Base-by-base conservation (phyloP, 2,797 vertebrate genomes). In the Lophius americanus region DNA sequence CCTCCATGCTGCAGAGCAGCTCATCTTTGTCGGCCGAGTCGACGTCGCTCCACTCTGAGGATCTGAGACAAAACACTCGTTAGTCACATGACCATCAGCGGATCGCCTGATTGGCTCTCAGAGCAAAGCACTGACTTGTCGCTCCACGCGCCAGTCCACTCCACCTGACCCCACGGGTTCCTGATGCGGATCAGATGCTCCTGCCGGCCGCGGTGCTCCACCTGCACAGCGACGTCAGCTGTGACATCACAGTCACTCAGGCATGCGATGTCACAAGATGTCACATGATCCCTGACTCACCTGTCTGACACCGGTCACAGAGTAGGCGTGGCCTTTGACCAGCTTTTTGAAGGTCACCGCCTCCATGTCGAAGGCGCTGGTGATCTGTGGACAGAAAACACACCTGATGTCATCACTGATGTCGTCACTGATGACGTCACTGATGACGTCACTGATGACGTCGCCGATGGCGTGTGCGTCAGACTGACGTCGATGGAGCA, bases 71-170 rank as follows among this genome's bases (percentile, higher is more conserved):
- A 4, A 3, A 44, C 11, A 12, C 7, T 42, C 41, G 9, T 8
- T 42, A 8, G 9, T 42, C 41, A 42, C 6, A 42, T 42, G 7
- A 4, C 9, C 41, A 42, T 38, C 37, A 38, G 54, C 38, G 48
- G n/a, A 50, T 23, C 1, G 8, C 36, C 11, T 38, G n/a, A 8
- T 38, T 2, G 44, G 9, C 36, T 7, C 39, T 12, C 33, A 23
- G 12, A 4, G 1, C 38, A 23, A 10, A 23, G 32, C 9, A 58
- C 94, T 83, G 51, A 98, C 96, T 90, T 91, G 75, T 98, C 97
- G 0, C 96, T 97, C 96, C 97, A 98, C 56, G 96, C 95, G 72
- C 97, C 97, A 0, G 95, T 97, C 97, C 97, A 98, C 73, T 98
- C 96, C 78, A 96, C 91, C 74, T 96, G 93, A 33, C 96, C 96